A percentile compares a stretch with the other conserved stretches of the same genome.
Evolutionary conservation across 2,113 vertebrate genomes (phyloP).

Genomic region (Pituophis catenifer): DNA sequence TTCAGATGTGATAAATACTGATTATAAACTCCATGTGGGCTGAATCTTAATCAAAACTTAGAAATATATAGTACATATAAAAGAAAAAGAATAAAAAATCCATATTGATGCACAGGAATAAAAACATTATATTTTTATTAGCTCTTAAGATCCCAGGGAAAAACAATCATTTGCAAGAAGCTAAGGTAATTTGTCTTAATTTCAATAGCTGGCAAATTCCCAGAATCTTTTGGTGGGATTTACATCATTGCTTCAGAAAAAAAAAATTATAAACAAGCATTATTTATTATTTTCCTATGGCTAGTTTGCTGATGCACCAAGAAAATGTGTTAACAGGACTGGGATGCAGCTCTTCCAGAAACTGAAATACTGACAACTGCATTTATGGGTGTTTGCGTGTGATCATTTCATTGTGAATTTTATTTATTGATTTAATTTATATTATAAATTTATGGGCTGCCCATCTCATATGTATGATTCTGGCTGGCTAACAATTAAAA

Average conservation of each 20-base stretch:
- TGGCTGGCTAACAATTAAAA: neutral
- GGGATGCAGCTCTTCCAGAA: neutral
- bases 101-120: conserved; percentile 59
- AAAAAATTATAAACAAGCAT: neutral
- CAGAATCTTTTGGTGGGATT: conserved; percentile 40
- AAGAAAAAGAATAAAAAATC: conserved; percentile 59
- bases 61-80: conserved; percentile 63
- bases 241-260: neutral
- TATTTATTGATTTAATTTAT: neutral
- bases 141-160: conserved; percentile 56
- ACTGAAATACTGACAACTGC: neutral
- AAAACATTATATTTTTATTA: conserved; percentile 59
- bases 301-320: neutral
- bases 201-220: conserved; percentile 33
- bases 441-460: neutral
- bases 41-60: conserved; percentile 56
- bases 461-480: neutral
- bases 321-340: neutral
- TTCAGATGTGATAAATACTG: conserved; percentile 57
- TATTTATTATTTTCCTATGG: neutral
- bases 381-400: neutral
- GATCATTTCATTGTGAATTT: neutral
- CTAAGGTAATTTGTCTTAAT: conserved; percentile 32
- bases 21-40: conserved; percentile 49
- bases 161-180: conserved; percentile 48